A percentile compares a stretch with the other conserved stretches of the same genome.
phyloP scores from a whole-genome alignment of 2,888 invertebrate genomes.

The Drosophila kokeensis region DNA sequence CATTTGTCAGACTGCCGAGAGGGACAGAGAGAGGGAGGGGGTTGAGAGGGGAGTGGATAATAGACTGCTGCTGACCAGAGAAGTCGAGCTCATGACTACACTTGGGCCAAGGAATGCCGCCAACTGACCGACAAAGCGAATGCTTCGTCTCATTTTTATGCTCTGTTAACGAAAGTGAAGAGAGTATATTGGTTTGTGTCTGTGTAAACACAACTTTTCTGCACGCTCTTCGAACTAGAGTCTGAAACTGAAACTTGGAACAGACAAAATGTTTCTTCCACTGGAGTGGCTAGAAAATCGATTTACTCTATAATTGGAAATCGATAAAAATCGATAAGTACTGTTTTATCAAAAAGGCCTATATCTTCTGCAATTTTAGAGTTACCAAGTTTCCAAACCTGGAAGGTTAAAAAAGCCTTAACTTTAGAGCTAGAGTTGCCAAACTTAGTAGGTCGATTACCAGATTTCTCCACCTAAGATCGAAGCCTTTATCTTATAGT shows the following conservation, averaged over 20 bases:
- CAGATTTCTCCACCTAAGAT: not conserved
- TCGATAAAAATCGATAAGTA: not conserved
- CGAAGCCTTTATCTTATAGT: not conserved
- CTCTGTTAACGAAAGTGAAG: not conserved
- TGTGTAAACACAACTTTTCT: not conserved
- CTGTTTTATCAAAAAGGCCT: not conserved
- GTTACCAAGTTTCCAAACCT: not conserved
- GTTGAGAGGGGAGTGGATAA: slow-evolving; percentile 1
- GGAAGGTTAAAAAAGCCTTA: not conserved
- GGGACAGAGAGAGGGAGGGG: slow-evolving; percentile 10
- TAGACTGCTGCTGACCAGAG: not conserved
- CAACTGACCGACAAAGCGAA: slow-evolving; percentile 46
- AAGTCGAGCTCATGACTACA: slow-evolving; percentile 37
- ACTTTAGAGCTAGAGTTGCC: not conserved
- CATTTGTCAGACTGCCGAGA: slow-evolving; percentile 61
- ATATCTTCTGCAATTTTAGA: not conserved
- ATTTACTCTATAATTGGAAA: not conserved
- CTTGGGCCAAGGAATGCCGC: slow-evolving; percentile 46
- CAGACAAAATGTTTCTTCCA: not conserved
- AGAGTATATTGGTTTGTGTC: not conserved
- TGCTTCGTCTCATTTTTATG: not conserved
- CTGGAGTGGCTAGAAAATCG: not conserved
- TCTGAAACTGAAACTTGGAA: not conserved
- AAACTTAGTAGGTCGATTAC: not conserved
- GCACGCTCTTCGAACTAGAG: not conserved